Conservation (phyloP, 2,113 vertebrate species). For the Gopherus flavomarginatus region DNA sequence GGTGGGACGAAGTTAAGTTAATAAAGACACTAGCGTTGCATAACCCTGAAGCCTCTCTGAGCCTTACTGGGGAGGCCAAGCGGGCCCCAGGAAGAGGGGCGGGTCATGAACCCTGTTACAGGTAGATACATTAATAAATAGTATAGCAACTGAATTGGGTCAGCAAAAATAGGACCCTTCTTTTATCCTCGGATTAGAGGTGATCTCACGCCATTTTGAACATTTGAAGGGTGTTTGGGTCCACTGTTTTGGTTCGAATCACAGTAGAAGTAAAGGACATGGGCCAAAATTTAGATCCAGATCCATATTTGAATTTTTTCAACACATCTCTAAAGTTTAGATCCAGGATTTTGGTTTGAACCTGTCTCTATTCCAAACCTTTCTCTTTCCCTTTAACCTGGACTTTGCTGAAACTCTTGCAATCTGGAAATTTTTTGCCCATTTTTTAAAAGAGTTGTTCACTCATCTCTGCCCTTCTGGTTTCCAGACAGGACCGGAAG, state of each 20-base stretch:
- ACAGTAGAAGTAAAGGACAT: constrained; percentile 2
- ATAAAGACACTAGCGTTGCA: no score
- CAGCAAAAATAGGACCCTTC: fast-evolving
- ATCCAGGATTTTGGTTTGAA: constrained; percentile 10
- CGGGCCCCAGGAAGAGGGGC: no score
- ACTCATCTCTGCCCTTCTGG: background rate
- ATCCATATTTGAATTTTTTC: constrained; percentile 28
- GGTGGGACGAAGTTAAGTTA: no score
- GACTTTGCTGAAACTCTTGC: constrained; percentile 16
- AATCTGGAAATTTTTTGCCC: background rate
- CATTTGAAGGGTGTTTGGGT: background rate
- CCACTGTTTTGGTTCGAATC: constrained; percentile 63
- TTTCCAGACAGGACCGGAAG: background rate
- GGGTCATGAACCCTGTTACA: no score
- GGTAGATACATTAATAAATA: background rate
- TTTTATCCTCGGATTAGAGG: background rate
- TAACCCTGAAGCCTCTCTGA: no score
- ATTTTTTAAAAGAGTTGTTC: background rate
- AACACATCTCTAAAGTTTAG: background rate
- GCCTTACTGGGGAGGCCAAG: no score
- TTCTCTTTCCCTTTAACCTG: background rate
- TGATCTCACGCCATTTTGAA: background rate
- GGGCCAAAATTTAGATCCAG: constrained; percentile 42
- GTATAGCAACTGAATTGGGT: background rate
- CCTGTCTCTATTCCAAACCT: background rate